A percentile compares a stretch with the other conserved stretches of the same genome.
Conservation (phyloP, 2,113 vertebrate species). For the Brachyhypopomus occidentalis region DNA sequence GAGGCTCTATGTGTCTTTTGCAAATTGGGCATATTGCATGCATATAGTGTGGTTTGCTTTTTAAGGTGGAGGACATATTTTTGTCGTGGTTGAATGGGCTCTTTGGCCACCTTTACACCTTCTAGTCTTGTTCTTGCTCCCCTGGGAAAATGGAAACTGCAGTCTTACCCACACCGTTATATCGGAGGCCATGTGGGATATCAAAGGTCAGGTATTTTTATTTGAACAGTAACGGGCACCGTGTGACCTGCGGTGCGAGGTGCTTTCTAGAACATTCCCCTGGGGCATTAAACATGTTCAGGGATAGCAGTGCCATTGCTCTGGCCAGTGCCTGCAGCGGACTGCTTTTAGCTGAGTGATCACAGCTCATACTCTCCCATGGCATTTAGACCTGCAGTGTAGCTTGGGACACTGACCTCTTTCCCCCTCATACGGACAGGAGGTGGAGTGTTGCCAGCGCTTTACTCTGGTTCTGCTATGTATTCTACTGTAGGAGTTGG, state of each 20-base stretch:
- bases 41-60: background rate
- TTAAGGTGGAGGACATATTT: background rate
- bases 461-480: slow-evolving; percentile 1
- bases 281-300: slow-evolving; percentile 56
- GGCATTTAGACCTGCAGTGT: slow-evolving; percentile 43
- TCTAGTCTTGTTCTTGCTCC: background rate
- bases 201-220: slow-evolving; percentile 19
- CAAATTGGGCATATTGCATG: background rate
- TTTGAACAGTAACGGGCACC: slow-evolving; percentile 19
- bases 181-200: slow-evolving; percentile 2
- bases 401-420: slow-evolving; percentile 17
- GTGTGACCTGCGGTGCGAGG: slow-evolving; percentile 22
- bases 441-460: slow-evolving; percentile 25
- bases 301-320: slow-evolving; percentile 38
- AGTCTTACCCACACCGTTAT: background rate
- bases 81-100: background rate
- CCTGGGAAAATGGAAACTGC: slow-evolving; percentile 2
- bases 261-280: slow-evolving; percentile 23
- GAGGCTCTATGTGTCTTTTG: background rate
- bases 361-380: slow-evolving; percentile 41
- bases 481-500: slow-evolving; percentile 37
- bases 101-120: too few relatives aligned
- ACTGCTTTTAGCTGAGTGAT: slow-evolving; percentile 60
- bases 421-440: slow-evolving; percentile 10
- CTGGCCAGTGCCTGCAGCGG: slow-evolving; percentile 57